Conservation (phyloP, 1,140 invertebrate species). For the Spodoptera litura region DNA sequence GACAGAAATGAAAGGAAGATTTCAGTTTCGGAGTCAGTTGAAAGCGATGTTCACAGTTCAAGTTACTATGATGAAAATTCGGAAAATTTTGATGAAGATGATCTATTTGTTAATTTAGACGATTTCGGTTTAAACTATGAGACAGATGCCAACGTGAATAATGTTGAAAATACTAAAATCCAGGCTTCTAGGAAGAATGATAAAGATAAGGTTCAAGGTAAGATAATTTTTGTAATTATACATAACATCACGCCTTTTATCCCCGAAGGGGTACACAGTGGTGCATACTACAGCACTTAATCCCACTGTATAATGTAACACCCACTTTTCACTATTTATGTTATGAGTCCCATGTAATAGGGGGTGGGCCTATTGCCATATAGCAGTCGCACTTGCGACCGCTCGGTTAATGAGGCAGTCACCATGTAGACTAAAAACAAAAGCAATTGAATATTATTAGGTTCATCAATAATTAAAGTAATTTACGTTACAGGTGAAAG, state of each 20-base stretch:
- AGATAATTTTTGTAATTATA: background rate
- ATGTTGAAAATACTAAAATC: conserved; percentile 44
- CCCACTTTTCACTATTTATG: too few species aligned
- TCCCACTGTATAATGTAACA: too few species aligned
- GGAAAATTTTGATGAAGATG: conserved; percentile 79
- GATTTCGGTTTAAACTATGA: conserved; percentile 77
- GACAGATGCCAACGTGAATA: conserved; percentile 59
- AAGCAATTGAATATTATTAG: too few species aligned
- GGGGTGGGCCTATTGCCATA: too few species aligned
- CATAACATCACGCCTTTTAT: too few species aligned
- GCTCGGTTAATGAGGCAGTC: too few species aligned
- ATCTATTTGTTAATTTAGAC: conserved; percentile 80
- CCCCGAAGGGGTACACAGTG: too few species aligned
- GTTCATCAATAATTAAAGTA: background rate
- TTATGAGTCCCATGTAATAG: too few species aligned
- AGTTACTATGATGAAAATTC: conserved; percentile 81
- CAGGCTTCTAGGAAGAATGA: conserved; percentile 59
- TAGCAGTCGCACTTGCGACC: too few species aligned
- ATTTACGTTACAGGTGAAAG: conserved; percentile 77
- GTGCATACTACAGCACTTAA: too few species aligned
- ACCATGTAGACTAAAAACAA: background rate
- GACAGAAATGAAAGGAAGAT: conserved; percentile 73
- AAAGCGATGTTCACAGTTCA: conserved; percentile 76
- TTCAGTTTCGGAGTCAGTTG: conserved; percentile 78
- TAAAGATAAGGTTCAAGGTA: conserved; percentile 76